Percentiles rank a stretch among this genome's conserved stretches.
Conservation (phyloP, 1,140 invertebrate species). For the Maconellicoccus hirsutus region DNA sequence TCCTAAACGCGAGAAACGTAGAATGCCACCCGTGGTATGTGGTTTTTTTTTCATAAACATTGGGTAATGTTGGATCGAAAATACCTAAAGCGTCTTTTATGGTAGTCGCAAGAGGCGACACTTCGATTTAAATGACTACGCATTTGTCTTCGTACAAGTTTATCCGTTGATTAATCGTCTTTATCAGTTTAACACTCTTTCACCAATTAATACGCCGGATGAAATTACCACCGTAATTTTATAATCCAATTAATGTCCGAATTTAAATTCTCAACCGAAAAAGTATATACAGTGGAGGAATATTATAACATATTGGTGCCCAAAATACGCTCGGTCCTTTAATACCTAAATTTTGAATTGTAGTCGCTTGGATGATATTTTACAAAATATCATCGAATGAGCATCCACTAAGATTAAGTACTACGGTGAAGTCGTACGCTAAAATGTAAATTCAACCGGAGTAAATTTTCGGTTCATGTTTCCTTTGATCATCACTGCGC, state of each 20-base stretch:
- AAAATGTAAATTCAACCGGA: no score
- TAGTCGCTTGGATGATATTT: no score
- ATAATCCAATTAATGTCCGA: neutral
- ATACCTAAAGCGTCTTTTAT: neutral
- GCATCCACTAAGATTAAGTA: no score
- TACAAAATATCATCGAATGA: no score
- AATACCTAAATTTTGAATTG: no score
- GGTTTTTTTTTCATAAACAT: no score
- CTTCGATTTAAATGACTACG: neutral
- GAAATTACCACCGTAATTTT: neutral
- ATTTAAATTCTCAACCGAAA: neutral
- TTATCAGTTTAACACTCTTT: neutral
- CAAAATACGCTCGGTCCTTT: no score
- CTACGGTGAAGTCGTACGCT: no score
- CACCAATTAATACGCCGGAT: neutral
- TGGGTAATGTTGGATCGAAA: no score
- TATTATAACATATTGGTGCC: no score
- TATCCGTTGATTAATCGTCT: conserved; percentile 4
- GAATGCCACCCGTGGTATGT: no score
- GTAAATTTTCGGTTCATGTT: neutral
- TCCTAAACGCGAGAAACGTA: neutral
- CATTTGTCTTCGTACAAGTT: neutral
- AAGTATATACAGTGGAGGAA: no score
- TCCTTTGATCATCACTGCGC: neutral
- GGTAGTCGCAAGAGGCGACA: neutral